Conservation (phyloP, 2,888 invertebrate genomes). For the Hypselothyrea guttata region DNA sequence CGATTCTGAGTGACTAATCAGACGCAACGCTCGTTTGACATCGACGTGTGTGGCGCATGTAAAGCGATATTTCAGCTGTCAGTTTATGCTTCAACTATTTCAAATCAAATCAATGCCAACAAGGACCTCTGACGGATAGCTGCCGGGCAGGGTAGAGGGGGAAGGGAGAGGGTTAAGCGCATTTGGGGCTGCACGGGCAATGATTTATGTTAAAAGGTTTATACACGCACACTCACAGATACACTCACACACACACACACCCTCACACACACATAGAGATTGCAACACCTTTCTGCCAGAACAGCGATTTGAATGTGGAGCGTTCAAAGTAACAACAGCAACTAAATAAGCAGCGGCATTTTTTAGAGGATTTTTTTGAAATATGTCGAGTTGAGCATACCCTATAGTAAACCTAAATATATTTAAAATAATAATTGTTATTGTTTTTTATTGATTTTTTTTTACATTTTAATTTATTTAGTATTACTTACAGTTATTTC, state of each 20-base stretch:
- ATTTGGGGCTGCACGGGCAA: conserved; percentile 39
- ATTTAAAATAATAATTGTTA: no score
- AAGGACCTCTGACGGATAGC: conserved; percentile 33
- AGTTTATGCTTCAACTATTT: conserved; percentile 73
- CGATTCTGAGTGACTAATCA: conserved; percentile 64
- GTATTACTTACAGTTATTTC: no score
- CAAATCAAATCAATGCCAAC: conserved; percentile 72
- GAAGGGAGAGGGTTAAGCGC: conserved; percentile 1
- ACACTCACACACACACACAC: conserved; percentile 12
- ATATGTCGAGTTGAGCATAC: conserved; percentile 4
- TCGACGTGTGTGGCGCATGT: conserved; percentile 53
- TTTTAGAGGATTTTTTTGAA: no score
- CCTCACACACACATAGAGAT: not conserved
- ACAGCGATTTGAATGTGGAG: conserved; percentile 34
- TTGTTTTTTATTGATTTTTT: no score
- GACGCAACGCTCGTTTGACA: conserved; percentile 54
- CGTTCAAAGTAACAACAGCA: conserved; percentile 22
- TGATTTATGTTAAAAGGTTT: conserved; percentile 72
- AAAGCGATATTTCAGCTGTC: conserved; percentile 75
- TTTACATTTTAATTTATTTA: no score
- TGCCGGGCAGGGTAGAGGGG: not conserved
- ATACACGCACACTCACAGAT: conserved; percentile 25
- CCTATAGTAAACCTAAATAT: conserved; percentile 1
- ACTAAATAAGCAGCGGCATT: conserved; percentile 5
- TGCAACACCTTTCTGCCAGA: conserved; percentile 38